Base-by-base conservation (phyloP, 2,888 invertebrate species). In the Lochmaea capreae region DNA sequence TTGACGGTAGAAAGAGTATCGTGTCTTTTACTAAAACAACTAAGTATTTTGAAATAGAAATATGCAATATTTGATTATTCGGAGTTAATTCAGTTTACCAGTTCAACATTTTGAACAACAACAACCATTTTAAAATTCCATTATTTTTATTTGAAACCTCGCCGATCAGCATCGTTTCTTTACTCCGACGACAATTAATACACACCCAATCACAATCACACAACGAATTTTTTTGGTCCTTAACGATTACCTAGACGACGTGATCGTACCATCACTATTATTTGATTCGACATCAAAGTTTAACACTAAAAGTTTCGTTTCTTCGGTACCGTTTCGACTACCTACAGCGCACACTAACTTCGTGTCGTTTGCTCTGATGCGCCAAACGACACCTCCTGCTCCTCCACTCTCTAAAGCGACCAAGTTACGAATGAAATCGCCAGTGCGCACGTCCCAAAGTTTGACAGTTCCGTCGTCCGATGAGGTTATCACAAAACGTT, bases 381-480 rank as follows among this genome's bases (percentile, higher is more conserved):
- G 92, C 99, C 99, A 99, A 14, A 99, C 99, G 22, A 99, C 99
- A 62, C 99, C 99, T 3, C 99, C 99, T 62, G 96, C 96, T 3
- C 98, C 98, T 33, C 98, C 98, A 79, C 97, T 97, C 75, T 95
- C 94, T 77, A 99, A 89, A 58, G 96, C 93, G 73, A 99, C 97
- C 77, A 99, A 91, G 89, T 99, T 97, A 77, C 99, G 92, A 79
- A 99, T 95, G 87, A 99, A 99, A 84, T 97, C 97, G 87, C 96
- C 97, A 70, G 97, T 98, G 86, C 94, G 94, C 63, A 99, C 94
- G 88, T 99, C 98, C 99, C 99, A 99, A 74, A 99, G 90, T 88
- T 99, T 99, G 18, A 99, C 99, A 2, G 98, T 99, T 71, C 99
- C 99, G 88, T 99, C 99, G 86, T 99, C 99, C 1, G 98, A 98